Conservation (phyloP, 37 sponge, comb jelly and placozoan genomes). For the Cladorhizidae sp. region DNA sequence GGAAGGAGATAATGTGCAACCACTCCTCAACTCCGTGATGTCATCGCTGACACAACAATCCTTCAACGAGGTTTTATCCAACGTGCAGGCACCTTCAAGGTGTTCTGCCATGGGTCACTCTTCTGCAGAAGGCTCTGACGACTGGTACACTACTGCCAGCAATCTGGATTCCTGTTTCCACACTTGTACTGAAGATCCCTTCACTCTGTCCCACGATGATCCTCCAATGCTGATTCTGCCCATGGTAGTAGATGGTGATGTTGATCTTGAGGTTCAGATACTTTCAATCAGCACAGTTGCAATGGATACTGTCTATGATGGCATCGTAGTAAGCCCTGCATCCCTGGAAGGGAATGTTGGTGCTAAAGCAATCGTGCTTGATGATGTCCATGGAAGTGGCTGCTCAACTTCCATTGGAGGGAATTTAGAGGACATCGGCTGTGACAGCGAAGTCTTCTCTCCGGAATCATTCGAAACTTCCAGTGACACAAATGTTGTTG, state of each 20-base stretch:
- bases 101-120: too few relatives aligned
- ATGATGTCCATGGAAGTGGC: too few relatives aligned
- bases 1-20: neutral
- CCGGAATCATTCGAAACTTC: too few relatives aligned
- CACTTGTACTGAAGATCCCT: neutral
- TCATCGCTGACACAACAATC: neutral
- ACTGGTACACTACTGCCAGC: neutral
- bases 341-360: too few relatives aligned
- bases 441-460: too few relatives aligned
- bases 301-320: neutral
- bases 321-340: too few relatives aligned
- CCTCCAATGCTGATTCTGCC: neutral
- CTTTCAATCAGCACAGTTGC: neutral
- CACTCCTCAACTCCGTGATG: constrained; percentile 4
- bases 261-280: neutral
- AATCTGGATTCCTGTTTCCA: neutral
- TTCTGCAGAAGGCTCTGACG: too few relatives aligned
- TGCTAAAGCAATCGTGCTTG: too few relatives aligned
- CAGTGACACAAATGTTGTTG: too few relatives aligned
- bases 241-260: neutral
- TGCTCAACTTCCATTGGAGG: too few relatives aligned
- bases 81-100: neutral
- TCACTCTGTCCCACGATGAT: neutral
- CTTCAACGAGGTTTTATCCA: neutral
- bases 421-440: too few relatives aligned